These are phyloP conservation scores for Scarus forsteni DNA, from an alignment of 2,797 vertebrate species.

Conservation along the genomic window DNA sequence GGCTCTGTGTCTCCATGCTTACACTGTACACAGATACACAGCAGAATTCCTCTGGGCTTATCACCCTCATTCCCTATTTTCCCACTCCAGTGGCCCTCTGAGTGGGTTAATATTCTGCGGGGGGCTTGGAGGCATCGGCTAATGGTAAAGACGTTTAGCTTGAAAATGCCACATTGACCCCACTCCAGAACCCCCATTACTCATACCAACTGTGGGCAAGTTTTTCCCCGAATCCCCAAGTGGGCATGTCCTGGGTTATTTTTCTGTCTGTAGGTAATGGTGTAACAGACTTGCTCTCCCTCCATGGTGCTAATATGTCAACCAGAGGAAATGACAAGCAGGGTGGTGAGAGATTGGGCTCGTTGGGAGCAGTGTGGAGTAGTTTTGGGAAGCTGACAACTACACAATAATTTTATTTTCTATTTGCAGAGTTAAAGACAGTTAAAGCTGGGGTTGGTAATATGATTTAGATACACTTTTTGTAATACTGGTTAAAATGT, in stretches of 20 bases:
- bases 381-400: too few relatives aligned
- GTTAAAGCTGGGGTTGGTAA: too few relatives aligned
- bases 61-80: slow-evolving; percentile 32
- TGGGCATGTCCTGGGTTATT: slow-evolving; percentile 6
- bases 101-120: slow-evolving; percentile 72
- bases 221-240: slow-evolving; percentile 28
- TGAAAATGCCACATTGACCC: slow-evolving; percentile 72
- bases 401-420: too few relatives aligned
- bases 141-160: slow-evolving; percentile 64
- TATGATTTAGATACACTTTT: too few relatives aligned
- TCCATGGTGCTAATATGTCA: slow-evolving; percentile 30
- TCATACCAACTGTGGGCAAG: slow-evolving; percentile 50
- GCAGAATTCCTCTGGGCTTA: slow-evolving; percentile 33
- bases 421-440: too few relatives aligned
- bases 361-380: not conserved
- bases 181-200: slow-evolving; percentile 60
- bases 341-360: not conserved
- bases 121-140: slow-evolving; percentile 51
- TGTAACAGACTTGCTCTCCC: slow-evolving; percentile 10
- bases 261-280: slow-evolving; percentile 19
- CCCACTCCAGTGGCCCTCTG: slow-evolving; percentile 58
- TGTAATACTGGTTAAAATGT: too few relatives aligned
- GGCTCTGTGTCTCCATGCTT: slow-evolving; percentile 23
- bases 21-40: slow-evolving; percentile 8
- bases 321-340: slow-evolving; percentile 17